phyloP scores from a whole-genome alignment of 37 sponge, comb jelly and placozoan genomes.

The Haliclona indistincta region DNA sequence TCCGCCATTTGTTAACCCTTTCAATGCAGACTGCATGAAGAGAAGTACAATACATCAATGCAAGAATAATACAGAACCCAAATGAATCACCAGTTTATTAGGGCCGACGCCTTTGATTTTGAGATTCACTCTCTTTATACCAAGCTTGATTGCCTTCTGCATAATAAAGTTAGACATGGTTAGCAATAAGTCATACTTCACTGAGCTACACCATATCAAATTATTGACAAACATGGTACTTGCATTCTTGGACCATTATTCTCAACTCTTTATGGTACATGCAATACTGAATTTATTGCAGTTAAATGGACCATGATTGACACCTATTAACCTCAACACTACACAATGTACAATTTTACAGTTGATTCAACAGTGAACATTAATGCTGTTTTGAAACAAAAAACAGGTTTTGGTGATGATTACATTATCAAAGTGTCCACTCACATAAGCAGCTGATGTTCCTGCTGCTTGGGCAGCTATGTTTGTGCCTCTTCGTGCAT shows the following conservation, averaged over 20 bases:
- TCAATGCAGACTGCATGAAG: slow-evolving; percentile 56
- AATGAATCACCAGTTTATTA: slow-evolving; percentile 65
- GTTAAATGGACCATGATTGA: too few relatives aligned
- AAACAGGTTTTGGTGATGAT: neutral
- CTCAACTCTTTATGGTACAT: too few relatives aligned
- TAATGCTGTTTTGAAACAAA: too few relatives aligned
- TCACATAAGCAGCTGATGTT: slow-evolving; percentile 61
- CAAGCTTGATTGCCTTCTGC: slow-evolving; percentile 53
- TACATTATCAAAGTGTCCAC: neutral
- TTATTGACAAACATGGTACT: too few relatives aligned
- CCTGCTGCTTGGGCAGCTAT: slow-evolving; percentile 83
- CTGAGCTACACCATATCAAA: too few relatives aligned
- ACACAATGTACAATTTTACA: too few relatives aligned
- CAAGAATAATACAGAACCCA: neutral
- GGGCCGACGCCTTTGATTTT: slow-evolving; percentile 71
- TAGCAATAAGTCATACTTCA: too few relatives aligned
- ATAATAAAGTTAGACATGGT: too few relatives aligned
- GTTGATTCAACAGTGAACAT: too few relatives aligned
- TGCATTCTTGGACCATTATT: too few relatives aligned
- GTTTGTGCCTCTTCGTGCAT: slow-evolving; percentile 73
- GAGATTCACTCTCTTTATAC: slow-evolving; percentile 46
- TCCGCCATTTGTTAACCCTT: slow-evolving; percentile 76
- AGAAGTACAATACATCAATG: neutral
- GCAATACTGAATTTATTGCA: too few relatives aligned
- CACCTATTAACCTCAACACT: too few relatives aligned